Conservation (phyloP, 35 echinoderm and acorn worm genomes). For the Hemicentrotus pulcherrimus region DNA sequence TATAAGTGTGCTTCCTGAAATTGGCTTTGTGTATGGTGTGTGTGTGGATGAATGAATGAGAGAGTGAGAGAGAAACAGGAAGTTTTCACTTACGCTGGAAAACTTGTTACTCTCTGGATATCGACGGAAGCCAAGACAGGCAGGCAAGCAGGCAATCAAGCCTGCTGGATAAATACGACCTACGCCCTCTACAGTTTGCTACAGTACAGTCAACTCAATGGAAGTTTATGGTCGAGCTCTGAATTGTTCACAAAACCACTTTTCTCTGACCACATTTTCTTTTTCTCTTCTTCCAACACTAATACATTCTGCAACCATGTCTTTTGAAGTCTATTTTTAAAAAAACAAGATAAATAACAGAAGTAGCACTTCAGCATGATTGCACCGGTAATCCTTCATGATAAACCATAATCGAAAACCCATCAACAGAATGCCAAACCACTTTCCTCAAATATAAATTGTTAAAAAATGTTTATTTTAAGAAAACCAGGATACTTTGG, state of each 20-base stretch:
- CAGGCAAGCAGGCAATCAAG: not conserved
- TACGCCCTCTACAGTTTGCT: not conserved
- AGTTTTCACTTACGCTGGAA: not conserved
- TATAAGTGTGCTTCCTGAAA: not conserved
- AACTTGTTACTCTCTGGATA: not conserved
- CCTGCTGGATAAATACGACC: not conserved
- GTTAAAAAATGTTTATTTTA: too few species aligned
- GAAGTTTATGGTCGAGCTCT: not conserved
- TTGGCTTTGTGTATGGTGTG: not conserved
- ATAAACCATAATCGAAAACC: not conserved
- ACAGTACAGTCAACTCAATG: not conserved
- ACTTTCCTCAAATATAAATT: too few species aligned
- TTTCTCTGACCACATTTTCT: too few species aligned
- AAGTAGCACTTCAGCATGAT: not conserved
- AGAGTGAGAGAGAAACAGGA: not conserved
- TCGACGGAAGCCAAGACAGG: not conserved
- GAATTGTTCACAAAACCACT: not conserved
- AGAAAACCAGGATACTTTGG: too few species aligned
- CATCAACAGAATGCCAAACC: not conserved
- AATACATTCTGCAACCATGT: too few species aligned
- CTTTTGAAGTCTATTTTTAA: not conserved
- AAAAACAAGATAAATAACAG: not conserved
- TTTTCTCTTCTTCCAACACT: too few species aligned
- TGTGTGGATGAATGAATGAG: not conserved
- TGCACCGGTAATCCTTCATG: not conserved